These are phyloP conservation scores for Phyllotreta cruciferae DNA, from an alignment of 2,888 invertebrate genomes.

Conservation along the genomic window DNA sequence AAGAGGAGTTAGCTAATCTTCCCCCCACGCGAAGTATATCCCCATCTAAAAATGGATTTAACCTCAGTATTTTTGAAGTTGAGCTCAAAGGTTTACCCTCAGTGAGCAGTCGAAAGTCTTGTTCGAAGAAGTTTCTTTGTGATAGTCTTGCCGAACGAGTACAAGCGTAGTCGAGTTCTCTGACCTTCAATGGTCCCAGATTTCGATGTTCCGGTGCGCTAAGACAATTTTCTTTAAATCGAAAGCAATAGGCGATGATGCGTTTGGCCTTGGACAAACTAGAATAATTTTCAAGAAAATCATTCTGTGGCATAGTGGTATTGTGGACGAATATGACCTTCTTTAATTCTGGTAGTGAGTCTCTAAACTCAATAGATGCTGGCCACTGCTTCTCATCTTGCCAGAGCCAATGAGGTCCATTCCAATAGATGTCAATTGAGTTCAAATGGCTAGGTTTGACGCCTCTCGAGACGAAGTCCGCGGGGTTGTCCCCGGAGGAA, in stretches of 20 bases:
- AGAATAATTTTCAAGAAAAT: too few species aligned
- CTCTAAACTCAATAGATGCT: not conserved
- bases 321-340: not conserved
- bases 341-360: constrained; percentile 8
- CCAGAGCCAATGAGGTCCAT: constrained; percentile 25
- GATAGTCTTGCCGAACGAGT: too few species aligned
- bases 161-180: too few species aligned
- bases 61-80: constrained; percentile 5
- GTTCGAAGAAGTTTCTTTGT: not conserved
- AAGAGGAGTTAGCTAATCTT: constrained; percentile 21
- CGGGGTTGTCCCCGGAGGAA: constrained; percentile 10
- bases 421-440: constrained; percentile 23
- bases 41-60: constrained; percentile 23
- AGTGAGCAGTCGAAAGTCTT: not conserved
- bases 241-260: too few species aligned
- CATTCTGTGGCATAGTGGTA: too few species aligned
- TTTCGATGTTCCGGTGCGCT: too few species aligned
- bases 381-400: constrained; percentile 12
- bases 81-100: not conserved
- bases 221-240: too few species aligned
- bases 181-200: too few species aligned
- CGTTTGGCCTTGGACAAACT: too few species aligned
- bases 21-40: constrained; percentile 27
- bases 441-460: constrained; percentile 16
- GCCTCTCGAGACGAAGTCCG: constrained; percentile 29